Evolutionary conservation across 2,113 vertebrate genomes (phyloP), one percentile per base, ranked within the genome.

Genomic region (Dicerorhinus sumatrensis): DNA sequence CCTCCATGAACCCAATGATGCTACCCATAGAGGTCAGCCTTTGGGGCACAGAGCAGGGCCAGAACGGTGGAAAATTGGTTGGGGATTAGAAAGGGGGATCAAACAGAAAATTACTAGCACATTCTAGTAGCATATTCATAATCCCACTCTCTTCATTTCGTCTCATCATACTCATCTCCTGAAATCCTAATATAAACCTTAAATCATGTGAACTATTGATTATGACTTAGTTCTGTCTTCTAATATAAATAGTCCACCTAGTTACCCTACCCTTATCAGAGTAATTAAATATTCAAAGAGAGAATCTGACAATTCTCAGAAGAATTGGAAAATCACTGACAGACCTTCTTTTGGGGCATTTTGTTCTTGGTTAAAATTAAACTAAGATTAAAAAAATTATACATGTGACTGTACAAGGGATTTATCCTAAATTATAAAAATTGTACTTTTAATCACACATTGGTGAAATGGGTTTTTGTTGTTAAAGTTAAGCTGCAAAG

Each of bases 351-450:
- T 77, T 88, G 76, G 86, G 16, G 23, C 63, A 86, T 96, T 96
- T 94, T 97, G 86, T 96, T 95, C 62, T 93, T 86, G 31, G 85
- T 94, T 94, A 95, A 96, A 96, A 88, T 96, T 91, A 95, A 96
- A 93, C 94, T 62, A 84, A 86, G 58, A 54, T 73, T 11, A 83
- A 60, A 84, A 79, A 48, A 75, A 75, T 89, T 60, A 95, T 39
- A 48, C 36, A 70, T 87, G 25, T 82, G 72, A 58, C 65, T 93
- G 6, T 76, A 60, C 31, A 95, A 94, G 63, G 79, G 25, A 88
- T 90, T 76, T 97, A 95, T 97, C 82, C 94, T 97, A 94, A 98
- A 97, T 92, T 87, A 7, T 89, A 96, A 93, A 96, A 75, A n/a
- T 36, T 97, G 75, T 63, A 3, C 42, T 65, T 97, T 98, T 94